phyloP scores from a whole-genome alignment of 2,888 invertebrate genomes.

The Chymomyza amoena region DNA sequence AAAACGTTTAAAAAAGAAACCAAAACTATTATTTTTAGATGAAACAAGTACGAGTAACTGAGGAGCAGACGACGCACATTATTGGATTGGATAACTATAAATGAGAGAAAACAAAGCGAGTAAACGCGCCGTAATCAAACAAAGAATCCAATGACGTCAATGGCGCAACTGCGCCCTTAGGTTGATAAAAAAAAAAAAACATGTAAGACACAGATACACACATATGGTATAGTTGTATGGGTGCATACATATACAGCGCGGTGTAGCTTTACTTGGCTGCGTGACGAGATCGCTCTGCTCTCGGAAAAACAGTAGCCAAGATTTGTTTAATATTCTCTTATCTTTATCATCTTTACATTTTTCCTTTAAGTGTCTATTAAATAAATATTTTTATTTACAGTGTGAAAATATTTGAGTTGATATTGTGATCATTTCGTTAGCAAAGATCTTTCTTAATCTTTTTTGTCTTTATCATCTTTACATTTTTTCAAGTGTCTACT shows the following conservation, averaged over 20 bases:
- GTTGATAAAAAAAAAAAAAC: not conserved
- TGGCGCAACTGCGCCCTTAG: not conserved
- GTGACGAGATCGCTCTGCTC: not conserved
- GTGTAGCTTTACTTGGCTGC: not conserved
- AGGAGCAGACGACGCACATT: not conserved
- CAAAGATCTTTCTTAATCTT: too few species aligned
- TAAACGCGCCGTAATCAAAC: not conserved
- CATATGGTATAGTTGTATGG: not conserved
- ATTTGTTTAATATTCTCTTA: not conserved
- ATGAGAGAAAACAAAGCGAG: not conserved
- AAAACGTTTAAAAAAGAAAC: conserved; percentile 8
- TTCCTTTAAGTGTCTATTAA: too few species aligned
- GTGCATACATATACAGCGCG: not conserved
- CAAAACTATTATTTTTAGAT: not conserved
- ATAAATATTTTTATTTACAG: too few species aligned
- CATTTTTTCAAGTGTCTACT: too few species aligned
- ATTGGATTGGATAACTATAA: not conserved
- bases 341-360: too few species aligned
- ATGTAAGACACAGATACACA: not conserved
- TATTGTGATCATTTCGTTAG: too few species aligned
- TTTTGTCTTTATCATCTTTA: too few species aligned
- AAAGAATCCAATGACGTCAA: not conserved
- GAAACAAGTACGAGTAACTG: not conserved
- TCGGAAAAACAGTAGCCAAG: not conserved
- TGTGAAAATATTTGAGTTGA: too few species aligned